Conservation (phyloP, 2,113 vertebrate genomes). For the Tragelaphus imberbis region DNA sequence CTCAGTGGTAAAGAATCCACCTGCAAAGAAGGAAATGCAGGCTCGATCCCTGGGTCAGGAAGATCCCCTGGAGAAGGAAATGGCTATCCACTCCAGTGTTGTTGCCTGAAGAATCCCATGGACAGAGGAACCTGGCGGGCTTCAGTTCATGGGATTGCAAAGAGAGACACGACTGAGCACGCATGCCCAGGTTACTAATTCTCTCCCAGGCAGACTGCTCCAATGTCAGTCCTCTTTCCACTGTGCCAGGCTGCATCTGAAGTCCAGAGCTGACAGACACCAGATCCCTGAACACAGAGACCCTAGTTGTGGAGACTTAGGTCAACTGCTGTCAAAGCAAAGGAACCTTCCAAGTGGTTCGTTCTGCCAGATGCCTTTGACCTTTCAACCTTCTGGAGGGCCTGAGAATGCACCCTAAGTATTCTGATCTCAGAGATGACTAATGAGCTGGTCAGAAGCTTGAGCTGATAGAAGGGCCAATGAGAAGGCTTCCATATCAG, state of each 20-base stretch:
- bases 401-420: background rate
- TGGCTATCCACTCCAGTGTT: background rate
- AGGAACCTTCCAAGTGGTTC: background rate
- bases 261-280: background rate
- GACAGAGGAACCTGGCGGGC: background rate
- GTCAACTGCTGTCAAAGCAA: background rate
- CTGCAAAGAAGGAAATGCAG: background rate
- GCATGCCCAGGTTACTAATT: background rate
- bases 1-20: background rate
- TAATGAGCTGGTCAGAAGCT: background rate
- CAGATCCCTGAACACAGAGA: background rate
- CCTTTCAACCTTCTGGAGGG: background rate
- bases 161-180: background rate
- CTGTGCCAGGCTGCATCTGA: background rate
- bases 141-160: background rate
- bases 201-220: background rate
- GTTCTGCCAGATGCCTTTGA: background rate
- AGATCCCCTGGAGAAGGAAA: background rate
- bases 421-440: background rate
- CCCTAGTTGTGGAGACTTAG: background rate
- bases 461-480: background rate
- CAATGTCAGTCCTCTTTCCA: background rate
- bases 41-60: background rate
- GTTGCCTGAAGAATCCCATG: background rate
- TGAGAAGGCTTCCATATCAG: background rate